phyloP scores from a whole-genome alignment of 2,888 invertebrate species.

The Eupithecia centaureata region DNA sequence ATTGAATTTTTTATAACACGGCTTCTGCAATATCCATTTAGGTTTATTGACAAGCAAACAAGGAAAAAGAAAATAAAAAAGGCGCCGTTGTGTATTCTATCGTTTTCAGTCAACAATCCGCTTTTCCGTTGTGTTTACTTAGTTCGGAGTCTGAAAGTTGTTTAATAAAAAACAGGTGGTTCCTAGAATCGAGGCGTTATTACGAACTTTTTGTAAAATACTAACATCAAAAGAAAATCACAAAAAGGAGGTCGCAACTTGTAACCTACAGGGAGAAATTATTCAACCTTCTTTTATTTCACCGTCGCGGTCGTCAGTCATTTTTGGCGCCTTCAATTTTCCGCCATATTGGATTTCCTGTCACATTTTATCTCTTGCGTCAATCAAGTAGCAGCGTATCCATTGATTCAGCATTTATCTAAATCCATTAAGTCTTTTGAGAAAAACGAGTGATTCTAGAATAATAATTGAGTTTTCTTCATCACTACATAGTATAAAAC shows the following conservation, averaged over 20 bases:
- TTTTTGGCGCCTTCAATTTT: not conserved
- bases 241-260: not conserved
- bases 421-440: not conserved
- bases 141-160: not conserved
- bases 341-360: slow-evolving; percentile 4
- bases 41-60: not conserved
- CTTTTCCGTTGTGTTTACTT: slow-evolving; percentile 3
- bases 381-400: not conserved
- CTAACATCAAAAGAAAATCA: slow-evolving; percentile 8
- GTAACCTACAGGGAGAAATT: not conserved
- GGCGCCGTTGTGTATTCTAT: not conserved
- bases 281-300: not conserved
- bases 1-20: not conserved
- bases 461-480: not conserved
- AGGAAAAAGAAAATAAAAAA: not conserved
- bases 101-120: not conserved
- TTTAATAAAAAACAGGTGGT: slow-evolving; percentile 29
- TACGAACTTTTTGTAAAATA: not conserved
- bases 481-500: not conserved
- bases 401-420: not conserved
- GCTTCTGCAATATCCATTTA: not conserved
- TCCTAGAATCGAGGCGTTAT: slow-evolving; percentile 2
- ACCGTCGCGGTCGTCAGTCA: not conserved
- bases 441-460: not conserved
- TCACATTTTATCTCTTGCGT: not conserved